These are phyloP conservation scores for Petroica traversi DNA, from an alignment of 2,113 vertebrate species.

Conservation along the genomic window DNA sequence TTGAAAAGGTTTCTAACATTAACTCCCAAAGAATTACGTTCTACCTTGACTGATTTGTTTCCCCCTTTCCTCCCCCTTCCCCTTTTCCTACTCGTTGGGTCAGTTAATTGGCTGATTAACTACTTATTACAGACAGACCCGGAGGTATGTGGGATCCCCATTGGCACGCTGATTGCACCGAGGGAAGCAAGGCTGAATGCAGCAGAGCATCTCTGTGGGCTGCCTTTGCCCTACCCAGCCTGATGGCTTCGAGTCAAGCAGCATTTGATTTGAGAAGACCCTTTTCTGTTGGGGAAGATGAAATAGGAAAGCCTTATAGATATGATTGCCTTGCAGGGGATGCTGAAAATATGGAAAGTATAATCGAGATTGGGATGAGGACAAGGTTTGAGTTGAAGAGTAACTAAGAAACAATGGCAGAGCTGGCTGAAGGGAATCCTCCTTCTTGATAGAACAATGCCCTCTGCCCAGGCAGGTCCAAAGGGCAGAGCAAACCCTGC, in stretches of 20 bases:
- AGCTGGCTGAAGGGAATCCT: too few relatives aligned
- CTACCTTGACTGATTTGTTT: neutral
- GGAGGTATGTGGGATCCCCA: constrained; percentile 23
- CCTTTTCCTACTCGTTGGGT: constrained; percentile 7
- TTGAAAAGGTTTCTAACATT: constrained; percentile 67
- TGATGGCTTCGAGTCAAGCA: neutral
- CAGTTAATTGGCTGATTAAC: constrained; percentile 78
- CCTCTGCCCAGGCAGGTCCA: too few relatives aligned
- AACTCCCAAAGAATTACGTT: constrained; percentile 57
- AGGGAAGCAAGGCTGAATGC: constrained; percentile 21
- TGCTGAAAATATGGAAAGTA: too few relatives aligned
- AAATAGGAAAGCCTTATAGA: too few relatives aligned
- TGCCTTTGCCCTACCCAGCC: neutral
- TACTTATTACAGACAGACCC: constrained; percentile 43
- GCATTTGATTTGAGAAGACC: neutral
- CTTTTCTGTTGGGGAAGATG: too few relatives aligned
- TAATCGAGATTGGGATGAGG: too few relatives aligned
- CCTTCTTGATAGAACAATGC: too few relatives aligned
- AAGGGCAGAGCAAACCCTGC: too few relatives aligned
- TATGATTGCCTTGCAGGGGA: too few relatives aligned
- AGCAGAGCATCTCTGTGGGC: neutral
- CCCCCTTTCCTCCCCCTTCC: too few relatives aligned
- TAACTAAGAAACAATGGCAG: too few relatives aligned
- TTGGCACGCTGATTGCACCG: neutral
- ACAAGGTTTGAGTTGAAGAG: too few relatives aligned